These are phyloP conservation scores for Phyllostomus discolor DNA, from an alignment of 2,113 vertebrate genomes.

Conservation along the genomic window DNA sequence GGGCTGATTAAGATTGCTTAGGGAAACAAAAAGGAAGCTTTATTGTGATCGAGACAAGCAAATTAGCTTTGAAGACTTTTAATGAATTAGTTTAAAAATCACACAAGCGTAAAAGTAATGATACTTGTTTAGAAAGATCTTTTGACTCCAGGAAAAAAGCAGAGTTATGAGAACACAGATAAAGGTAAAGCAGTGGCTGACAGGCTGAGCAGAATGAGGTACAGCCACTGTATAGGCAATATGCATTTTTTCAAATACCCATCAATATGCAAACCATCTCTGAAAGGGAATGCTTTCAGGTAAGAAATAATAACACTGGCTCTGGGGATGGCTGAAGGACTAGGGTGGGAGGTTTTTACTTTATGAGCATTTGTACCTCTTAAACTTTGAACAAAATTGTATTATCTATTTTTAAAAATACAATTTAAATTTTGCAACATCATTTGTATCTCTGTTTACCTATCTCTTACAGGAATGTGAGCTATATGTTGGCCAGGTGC, in stretches of 20 bases:
- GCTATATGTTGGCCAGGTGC: background rate
- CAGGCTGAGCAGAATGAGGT: background rate
- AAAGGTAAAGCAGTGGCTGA: background rate
- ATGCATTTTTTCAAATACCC: background rate
- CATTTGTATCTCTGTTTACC: background rate
- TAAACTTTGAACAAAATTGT: background rate
- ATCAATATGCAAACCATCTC: background rate
- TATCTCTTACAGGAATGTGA: background rate
- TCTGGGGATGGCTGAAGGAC: background rate
- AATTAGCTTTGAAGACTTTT: background rate
- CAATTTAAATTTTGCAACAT: background rate
- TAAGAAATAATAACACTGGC: constrained; percentile 2
- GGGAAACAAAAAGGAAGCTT: background rate
- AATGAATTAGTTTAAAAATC: constrained; percentile 17
- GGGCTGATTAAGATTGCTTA: background rate
- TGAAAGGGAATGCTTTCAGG: constrained; percentile 4
- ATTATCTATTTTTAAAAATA: background rate
- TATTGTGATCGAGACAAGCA: background rate
- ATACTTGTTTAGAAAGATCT: constrained; percentile 9
- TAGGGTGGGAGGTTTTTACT: background rate
- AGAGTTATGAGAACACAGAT: background rate
- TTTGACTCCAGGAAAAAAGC: background rate
- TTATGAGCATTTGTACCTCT: background rate
- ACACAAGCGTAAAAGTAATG: background rate
- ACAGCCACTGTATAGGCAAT: background rate